Base-by-base conservation (phyloP, 2,888 invertebrate species). In the Sinelater perroti region DNA sequence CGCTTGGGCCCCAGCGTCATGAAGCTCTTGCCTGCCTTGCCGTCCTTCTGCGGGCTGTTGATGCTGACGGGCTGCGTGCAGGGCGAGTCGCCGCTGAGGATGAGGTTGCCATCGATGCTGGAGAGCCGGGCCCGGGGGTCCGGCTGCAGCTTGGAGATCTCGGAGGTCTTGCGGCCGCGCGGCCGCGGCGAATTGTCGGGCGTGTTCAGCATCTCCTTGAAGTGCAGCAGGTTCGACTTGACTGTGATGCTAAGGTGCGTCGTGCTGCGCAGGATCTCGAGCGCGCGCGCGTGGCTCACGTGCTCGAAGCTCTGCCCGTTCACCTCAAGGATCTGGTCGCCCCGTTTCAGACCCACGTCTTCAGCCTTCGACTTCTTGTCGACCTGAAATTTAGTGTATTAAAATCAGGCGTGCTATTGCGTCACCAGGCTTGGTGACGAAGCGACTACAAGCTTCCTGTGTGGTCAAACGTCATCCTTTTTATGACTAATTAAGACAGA, bases 261-360 rank as follows among this genome's bases (percentile, higher is more conserved):
- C 42, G 96, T 93, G 56, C 94, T 91, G 64, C 91, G 87, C 10
- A 99, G 85, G 62, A 97, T 89, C 80, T 98, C 97, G 78, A 97
- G 83, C 6, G 98, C 97, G 73, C 91, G 88, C 38, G 90, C 88
- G 76, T 94, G 91, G 68, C 90, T 92, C 40, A 98, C 93, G 79
- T 95, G 94, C 72, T 93, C 91, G 77, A 98, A 96, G 72, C 93
- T 95, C 76, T 97, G 95, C 18, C 97, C 96, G 78, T 99, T 99
- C 1, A 99, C 97, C 81, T 97, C 97, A 66, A 98, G 82, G 61
- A 99, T 93, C 83, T 99, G 97, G 82, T 99, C 98, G 30, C 97
- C 98, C 49, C 97, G 85, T 78, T 97, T 97, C 44, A 99, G 81
- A 1, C 98, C 98, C 16, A 95, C 93, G 76, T 96, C 95, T 78